phyloP scores from a whole-genome alignment of 1,140 invertebrate species.

The Polypedilum pembai region DNA sequence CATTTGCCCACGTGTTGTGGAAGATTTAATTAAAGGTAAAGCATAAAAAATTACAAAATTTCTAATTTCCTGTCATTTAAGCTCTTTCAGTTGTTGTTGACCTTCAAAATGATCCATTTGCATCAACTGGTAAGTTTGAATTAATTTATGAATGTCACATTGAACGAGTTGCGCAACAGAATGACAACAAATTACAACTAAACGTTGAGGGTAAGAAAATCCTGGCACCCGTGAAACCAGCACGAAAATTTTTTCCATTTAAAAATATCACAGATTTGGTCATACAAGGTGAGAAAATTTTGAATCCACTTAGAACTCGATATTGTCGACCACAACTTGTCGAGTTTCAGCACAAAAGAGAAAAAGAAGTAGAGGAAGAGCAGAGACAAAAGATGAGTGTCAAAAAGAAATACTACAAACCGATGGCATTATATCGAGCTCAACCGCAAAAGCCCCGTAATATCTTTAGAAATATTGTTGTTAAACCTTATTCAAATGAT shows the following conservation, averaged over 20 bases:
- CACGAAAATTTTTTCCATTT: not conserved
- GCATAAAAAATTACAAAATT: not conserved
- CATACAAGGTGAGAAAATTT: not conserved
- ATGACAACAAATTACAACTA: not conserved
- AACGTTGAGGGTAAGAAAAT: not conserved
- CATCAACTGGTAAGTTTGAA: constrained; percentile 52
- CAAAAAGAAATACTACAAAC: not conserved
- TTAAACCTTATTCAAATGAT: constrained; percentile 5
- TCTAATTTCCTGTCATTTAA: not conserved
- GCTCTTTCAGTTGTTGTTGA: constrained; percentile 5
- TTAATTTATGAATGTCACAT: constrained; percentile 32
- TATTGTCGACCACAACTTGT: not conserved
- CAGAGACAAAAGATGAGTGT: not conserved
- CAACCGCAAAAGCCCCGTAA: not conserved
- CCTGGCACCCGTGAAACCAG: not conserved
- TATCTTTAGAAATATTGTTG: not conserved
- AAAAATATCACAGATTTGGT: constrained; percentile 5
- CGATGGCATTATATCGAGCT: not conserved
- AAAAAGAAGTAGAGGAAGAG: not conserved
- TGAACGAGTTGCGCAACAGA: not conserved
- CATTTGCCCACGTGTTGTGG: constrained; percentile 71
- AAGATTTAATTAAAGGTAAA: constrained; percentile 81
- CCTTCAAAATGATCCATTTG: constrained; percentile 40
- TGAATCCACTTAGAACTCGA: not conserved
- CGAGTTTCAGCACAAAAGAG: not conserved